Evolutionary conservation across 2,113 vertebrate species (phyloP), one percentile per base, ranked within the genome.

Genomic region (Eubucco bourcierii): DNA sequence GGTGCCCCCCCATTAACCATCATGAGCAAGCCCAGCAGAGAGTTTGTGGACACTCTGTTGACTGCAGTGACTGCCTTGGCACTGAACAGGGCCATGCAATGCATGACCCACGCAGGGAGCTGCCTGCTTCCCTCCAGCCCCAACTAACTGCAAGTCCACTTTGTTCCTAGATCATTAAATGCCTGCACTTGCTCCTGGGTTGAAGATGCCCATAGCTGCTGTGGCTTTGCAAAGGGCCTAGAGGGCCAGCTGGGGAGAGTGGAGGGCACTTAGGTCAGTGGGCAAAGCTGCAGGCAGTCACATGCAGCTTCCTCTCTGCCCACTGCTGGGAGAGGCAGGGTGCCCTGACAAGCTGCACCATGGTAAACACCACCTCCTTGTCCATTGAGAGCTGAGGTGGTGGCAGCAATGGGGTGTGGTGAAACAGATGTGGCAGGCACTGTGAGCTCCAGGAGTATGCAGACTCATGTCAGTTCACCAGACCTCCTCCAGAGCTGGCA

Each of bases 221-320:
- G 21, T 2, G 5, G 56, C 33, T 11, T 58, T 44, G 19, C 12
- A 10, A n/a, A n/a, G 44, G 31, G n/a, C 23, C 52, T 60, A 15
- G 10, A 44, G 31, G 6, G 34, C 50, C 52, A 79, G 17, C 25
- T 2, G 4, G 24, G 41, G 37, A 64, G 56, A 58, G 12, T 18
- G 74, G 44, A 67, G 16, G 44, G 53, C 34, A 34, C 34, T 34
- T 0, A 0, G 20, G 44, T 20, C 77, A 80, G 29, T 1, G 2
- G 31, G 25, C 1, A 0, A 33, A 58, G 75, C 7, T 0, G 1
- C 33, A 65, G 0, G 2, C 60, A 87, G 52, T 52, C 50, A 25
- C 50, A 52, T 19, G 25, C 1, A 1, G 61, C 27, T 53, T 53
- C 31, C 34, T 46, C 61, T 60, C 53, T 34, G 44, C 34, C 31